Percentiles rank a stretch among this genome's conserved stretches.
phyloP scores from a whole-genome alignment of 2,797 vertebrate genomes.

The Galago senegalensis region DNA sequence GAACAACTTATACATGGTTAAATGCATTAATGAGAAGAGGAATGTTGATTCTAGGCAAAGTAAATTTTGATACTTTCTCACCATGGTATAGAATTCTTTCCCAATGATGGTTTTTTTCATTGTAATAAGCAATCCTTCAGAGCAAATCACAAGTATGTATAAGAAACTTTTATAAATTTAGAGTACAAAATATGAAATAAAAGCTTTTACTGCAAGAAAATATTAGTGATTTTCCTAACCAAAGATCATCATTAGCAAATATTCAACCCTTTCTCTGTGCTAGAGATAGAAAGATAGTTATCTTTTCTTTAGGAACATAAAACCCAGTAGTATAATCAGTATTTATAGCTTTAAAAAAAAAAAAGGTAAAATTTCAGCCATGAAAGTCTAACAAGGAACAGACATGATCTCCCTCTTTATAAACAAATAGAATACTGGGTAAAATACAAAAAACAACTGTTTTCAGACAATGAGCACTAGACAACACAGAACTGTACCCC shows the following conservation, averaged over 20 bases:
- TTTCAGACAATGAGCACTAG: background rate
- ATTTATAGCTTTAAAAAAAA: slow-evolving; percentile 24
- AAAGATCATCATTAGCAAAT: slow-evolving; percentile 62
- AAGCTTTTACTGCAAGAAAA: slow-evolving; percentile 43
- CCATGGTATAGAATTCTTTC: slow-evolving; percentile 24
- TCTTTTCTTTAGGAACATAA: slow-evolving; percentile 34
- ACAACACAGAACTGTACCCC: background rate
- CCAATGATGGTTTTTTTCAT: slow-evolving; percentile 40
- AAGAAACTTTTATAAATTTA: slow-evolving; percentile 24
- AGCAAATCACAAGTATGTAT: slow-evolving; percentile 19
- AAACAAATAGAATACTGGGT: slow-evolving; percentile 56
- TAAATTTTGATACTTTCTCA: slow-evolving; percentile 36
- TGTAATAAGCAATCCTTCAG: slow-evolving; percentile 13
- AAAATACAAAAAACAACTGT: slow-evolving; percentile 48
- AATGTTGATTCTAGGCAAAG: slow-evolving; percentile 29
- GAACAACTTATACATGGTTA: slow-evolving; percentile 26
- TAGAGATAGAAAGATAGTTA: slow-evolving; percentile 49
- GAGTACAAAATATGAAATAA: slow-evolving; percentile 58
- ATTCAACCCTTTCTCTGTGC: slow-evolving; percentile 30
- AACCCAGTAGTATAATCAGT: slow-evolving; percentile 25
- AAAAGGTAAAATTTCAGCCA: slow-evolving; percentile 8
- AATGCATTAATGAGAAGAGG: slow-evolving; percentile 8
- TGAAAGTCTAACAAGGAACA: slow-evolving; percentile 64
- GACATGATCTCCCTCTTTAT: slow-evolving; percentile 27
- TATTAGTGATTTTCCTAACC: slow-evolving; percentile 31